Percentiles rank a stretch among this genome's conserved stretches.
Conservation (phyloP, 2,113 vertebrate genomes). For the Forbesichthys agassizii region DNA sequence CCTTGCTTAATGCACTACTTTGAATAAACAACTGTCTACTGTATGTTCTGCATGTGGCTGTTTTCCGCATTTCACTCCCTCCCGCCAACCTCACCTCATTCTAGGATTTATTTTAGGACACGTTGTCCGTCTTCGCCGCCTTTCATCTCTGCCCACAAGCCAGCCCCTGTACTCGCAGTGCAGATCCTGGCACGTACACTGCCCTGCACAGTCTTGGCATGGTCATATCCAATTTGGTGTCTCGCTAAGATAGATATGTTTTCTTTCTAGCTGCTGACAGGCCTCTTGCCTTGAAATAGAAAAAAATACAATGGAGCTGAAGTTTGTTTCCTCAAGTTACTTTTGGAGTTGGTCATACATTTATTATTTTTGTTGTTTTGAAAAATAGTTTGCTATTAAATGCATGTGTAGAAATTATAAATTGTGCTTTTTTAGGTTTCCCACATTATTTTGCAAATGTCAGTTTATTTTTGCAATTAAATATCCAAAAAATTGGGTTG, state of each 20-base stretch:
- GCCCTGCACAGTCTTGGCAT: constrained; percentile 67
- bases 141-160: constrained; percentile 49
- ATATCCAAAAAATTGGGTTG: too few species aligned
- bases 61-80: constrained; percentile 10
- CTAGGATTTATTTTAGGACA: constrained; percentile 29
- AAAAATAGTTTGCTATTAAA: too few species aligned
- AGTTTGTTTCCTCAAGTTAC: constrained; percentile 58
- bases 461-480: too few species aligned
- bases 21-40: neutral
- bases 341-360: constrained; percentile 20
- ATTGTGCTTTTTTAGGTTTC: too few species aligned
- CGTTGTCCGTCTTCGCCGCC: constrained; percentile 39
- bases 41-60: neutral
- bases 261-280: constrained; percentile 70
- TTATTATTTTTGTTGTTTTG: too few species aligned
- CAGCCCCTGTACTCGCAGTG: constrained; percentile 34
- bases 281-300: constrained; percentile 63
- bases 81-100: constrained; percentile 2
- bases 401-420: too few species aligned
- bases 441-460: too few species aligned
- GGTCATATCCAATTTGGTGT: constrained; percentile 71
- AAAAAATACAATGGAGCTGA: constrained; percentile 57
- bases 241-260: constrained; percentile 77
- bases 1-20: neutral
- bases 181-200: constrained; percentile 47